These are phyloP conservation scores for Hydropsyche tenuis DNA, from an alignment of 1,140 invertebrate species.

Conservation along the genomic window DNA sequence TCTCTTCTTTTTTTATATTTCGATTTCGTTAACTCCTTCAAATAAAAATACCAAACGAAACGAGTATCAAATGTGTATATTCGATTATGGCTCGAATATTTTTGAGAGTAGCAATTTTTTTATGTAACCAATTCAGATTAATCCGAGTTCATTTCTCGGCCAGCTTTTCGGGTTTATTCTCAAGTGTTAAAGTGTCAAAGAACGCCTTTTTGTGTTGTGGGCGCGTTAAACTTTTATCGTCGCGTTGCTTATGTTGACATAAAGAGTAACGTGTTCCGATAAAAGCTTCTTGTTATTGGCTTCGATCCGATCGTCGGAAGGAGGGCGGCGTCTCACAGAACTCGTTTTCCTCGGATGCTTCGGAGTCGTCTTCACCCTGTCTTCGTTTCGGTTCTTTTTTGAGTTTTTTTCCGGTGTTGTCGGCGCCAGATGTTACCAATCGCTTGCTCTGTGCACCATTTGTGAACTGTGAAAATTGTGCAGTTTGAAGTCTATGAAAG, in stretches of 20 bases:
- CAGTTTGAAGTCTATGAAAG: too few relatives aligned
- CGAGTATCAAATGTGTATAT: too few relatives aligned
- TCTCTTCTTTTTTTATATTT: neutral
- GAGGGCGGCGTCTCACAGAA: constrained; percentile 25
- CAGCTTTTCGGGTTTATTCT: too few relatives aligned
- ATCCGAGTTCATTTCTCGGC: too few relatives aligned
- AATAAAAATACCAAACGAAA: too few relatives aligned
- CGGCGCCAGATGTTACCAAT: neutral
- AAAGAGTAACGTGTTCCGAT: constrained; percentile 18
- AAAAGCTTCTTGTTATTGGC: constrained; percentile 15
- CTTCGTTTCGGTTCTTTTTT: neutral
- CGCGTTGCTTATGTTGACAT: neutral
- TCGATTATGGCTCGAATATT: too few relatives aligned
- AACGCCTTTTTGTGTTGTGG: neutral
- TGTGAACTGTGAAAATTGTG: too few relatives aligned
- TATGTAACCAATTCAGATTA: too few relatives aligned
- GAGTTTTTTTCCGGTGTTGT: neutral
- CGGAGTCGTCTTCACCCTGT: neutral
- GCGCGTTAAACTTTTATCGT: constrained; percentile 6
- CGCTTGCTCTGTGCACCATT: too few relatives aligned
- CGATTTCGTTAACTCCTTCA: neutral
- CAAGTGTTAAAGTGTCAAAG: neutral
- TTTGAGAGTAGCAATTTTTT: too few relatives aligned
- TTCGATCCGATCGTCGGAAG: constrained; percentile 26
- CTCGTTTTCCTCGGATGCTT: constrained; percentile 17